phyloP scores from a whole-genome alignment of 2,888 invertebrate genomes.

The Hoplodrina blanda region DNA sequence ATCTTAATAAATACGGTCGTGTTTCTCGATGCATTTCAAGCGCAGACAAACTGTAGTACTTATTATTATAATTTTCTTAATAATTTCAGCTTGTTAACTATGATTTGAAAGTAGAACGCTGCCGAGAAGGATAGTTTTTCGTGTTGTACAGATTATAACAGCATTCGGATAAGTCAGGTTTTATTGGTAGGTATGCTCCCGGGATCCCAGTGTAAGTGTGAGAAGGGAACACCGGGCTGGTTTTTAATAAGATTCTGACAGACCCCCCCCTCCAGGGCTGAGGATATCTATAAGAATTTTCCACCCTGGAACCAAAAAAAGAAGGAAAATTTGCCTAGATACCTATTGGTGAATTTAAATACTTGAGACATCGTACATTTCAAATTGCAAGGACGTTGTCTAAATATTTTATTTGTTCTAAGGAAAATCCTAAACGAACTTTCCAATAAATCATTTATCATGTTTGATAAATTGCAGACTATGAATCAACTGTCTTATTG shows the following conservation, averaged over 20 bases:
- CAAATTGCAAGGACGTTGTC: too few species aligned
- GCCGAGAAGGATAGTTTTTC: constrained; percentile 16
- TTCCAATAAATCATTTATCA: too few species aligned
- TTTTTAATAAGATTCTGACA: too few species aligned
- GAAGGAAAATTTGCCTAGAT: neutral
- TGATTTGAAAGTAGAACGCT: constrained; percentile 47
- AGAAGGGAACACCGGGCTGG: too few species aligned
- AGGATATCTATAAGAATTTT: too few species aligned
- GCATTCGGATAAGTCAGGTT: neutral
- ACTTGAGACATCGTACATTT: too few species aligned
- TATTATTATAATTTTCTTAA: constrained; percentile 37
- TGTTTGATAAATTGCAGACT: neutral
- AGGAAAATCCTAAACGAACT: too few species aligned
- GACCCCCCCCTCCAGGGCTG: too few species aligned
- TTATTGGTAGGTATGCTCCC: neutral
- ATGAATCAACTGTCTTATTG: neutral
- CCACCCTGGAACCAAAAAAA: too few species aligned
- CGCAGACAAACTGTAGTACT: constrained; percentile 38
- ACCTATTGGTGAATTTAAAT: too few species aligned
- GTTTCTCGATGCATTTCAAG: constrained; percentile 14
- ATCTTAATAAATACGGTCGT: constrained; percentile 5
- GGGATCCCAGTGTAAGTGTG: too few species aligned
- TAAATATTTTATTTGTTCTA: too few species aligned
- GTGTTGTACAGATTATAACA: constrained; percentile 8
- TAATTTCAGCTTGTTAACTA: constrained; percentile 28